phyloP scores from a whole-genome alignment of 2,113 vertebrate genomes.

The Alethe castanea region DNA sequence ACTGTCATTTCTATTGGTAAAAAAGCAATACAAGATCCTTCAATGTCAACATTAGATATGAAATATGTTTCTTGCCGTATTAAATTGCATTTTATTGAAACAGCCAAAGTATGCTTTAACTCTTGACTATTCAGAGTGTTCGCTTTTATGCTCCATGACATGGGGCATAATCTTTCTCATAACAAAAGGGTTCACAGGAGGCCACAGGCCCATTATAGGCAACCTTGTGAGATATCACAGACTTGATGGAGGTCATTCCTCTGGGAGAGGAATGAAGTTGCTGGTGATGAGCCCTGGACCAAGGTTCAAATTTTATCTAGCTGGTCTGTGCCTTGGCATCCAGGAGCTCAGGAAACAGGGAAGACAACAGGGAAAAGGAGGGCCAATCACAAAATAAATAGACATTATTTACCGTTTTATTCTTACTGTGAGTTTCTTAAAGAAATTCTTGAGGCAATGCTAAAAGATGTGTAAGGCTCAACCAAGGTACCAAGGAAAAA shows the following conservation, averaged over 20 bases:
- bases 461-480: not conserved
- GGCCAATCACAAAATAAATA: not conserved
- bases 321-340: not conserved
- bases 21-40: conserved; percentile 63
- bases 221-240: not conserved
- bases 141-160: not conserved
- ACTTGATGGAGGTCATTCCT: not conserved
- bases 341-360: not conserved
- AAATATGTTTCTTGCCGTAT: conserved; percentile 55
- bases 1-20: conserved; percentile 67
- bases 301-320: not conserved
- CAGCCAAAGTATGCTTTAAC: conserved; percentile 48
- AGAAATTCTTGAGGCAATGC: not conserved
- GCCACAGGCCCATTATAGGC: not conserved
- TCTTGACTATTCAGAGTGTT: not conserved
- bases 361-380: not conserved
- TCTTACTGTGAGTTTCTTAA: not conserved
- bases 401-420: not conserved
- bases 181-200: not conserved
- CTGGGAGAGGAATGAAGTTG: not conserved
- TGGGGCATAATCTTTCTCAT: not conserved
- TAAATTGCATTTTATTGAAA: conserved; percentile 69
- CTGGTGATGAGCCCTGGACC: not conserved
- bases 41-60: conserved; percentile 62
- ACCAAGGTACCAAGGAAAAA: not conserved